phyloP scores from a whole-genome alignment of 2,888 invertebrate species.

The Phytoseiulus persimilis region DNA sequence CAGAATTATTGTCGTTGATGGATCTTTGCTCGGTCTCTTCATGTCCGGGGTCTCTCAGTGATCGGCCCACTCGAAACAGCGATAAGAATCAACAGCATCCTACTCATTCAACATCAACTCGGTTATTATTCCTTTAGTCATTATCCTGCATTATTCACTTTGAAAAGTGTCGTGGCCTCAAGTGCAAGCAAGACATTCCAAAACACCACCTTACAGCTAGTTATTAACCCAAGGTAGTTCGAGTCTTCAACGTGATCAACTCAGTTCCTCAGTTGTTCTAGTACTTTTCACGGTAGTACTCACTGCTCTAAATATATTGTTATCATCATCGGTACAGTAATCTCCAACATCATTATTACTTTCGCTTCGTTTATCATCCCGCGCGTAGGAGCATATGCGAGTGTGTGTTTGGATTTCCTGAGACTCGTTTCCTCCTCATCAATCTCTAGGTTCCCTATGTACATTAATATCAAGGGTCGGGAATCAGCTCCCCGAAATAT shows the following conservation, averaged over 20 bases:
- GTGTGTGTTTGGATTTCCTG: neutral
- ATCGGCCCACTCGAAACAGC: too few relatives aligned
- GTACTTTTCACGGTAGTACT: neutral
- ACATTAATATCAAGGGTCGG: neutral
- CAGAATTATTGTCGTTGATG: too few relatives aligned
- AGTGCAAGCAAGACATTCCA: neutral
- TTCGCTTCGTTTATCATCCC: neutral
- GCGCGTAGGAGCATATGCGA: neutral
- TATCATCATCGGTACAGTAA: neutral
- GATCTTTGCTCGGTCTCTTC: too few relatives aligned
- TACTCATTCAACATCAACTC: neutral
- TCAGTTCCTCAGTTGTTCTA: neutral
- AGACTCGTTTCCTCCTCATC: neutral
- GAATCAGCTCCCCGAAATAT: neutral
- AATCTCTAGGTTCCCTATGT: neutral
- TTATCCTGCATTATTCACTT: neutral
- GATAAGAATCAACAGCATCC: too few relatives aligned
- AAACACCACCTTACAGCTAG: neutral
- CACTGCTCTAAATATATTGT: neutral
- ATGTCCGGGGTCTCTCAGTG: too few relatives aligned
- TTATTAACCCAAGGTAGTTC: neutral
- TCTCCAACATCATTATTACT: neutral
- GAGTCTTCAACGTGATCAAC: neutral
- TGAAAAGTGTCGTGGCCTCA: neutral
- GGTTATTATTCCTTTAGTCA: neutral